Conservation (phyloP, 2,888 invertebrate genomes). For the Philaethria dido region DNA sequence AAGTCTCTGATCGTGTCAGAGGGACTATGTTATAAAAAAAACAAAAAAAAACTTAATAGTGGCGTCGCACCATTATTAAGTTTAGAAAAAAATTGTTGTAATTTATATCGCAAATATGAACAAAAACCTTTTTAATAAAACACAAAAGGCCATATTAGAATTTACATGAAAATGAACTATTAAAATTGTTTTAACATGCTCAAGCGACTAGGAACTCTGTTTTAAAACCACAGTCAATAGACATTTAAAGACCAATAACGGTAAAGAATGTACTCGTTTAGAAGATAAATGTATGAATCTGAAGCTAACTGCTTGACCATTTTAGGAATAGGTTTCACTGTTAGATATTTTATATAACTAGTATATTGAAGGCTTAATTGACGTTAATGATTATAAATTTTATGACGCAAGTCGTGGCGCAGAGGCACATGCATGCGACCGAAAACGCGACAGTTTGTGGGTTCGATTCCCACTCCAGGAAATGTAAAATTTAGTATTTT, state of each 20-base stretch:
- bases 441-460: no score
- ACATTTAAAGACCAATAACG: constrained; percentile 24
- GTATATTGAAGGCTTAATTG: not conserved
- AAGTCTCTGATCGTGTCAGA: no score
- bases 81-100: no score
- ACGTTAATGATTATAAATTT: not conserved
- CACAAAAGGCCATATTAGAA: not conserved
- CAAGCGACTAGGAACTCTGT: constrained; percentile 7
- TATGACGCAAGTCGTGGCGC: no score
- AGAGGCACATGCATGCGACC: no score
- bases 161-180: not conserved
- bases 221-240: constrained; percentile 21
- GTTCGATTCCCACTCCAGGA: no score
- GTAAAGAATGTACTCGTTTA: constrained; percentile 27
- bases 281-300: constrained; percentile 27
- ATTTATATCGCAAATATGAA: no score
- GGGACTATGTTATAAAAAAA: no score
- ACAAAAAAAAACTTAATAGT: no score
- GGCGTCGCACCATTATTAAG: no score
- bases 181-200: not conserved
- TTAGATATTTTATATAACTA: not conserved
- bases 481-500: no score
- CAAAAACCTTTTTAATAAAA: no score
- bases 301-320: constrained; percentile 23
- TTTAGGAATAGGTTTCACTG: constrained; percentile 13